phyloP scores from a whole-genome alignment of 2,797 vertebrate genomes.

The Halcyon leucocephala region DNA sequence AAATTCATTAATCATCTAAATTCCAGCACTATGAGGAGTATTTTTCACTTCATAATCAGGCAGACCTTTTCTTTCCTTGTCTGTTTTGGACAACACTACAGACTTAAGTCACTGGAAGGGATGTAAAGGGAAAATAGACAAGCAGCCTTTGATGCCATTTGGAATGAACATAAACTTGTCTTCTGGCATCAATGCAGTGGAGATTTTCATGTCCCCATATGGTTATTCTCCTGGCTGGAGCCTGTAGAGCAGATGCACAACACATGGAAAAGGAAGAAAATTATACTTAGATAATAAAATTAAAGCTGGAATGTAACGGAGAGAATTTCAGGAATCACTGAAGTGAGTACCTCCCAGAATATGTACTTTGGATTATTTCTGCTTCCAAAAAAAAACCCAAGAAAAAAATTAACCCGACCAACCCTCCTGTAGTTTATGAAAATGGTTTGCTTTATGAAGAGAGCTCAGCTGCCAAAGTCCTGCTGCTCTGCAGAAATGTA shows the following conservation, averaged over 20 bases:
- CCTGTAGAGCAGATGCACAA: constrained; percentile 58
- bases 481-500: constrained; percentile 37
- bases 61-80: neutral
- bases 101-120: neutral
- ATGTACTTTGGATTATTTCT: neutral
- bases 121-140: constrained; percentile 39
- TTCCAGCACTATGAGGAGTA: neutral
- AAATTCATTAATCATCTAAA: neutral
- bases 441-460: constrained; percentile 41
- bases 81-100: constrained; percentile 12
- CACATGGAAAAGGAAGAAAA: constrained; percentile 61
- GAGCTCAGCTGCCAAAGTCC: constrained; percentile 33
- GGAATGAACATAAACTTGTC: constrained; percentile 62
- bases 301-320: constrained; percentile 34
- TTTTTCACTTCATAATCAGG: constrained; percentile 4
- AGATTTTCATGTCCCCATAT: constrained; percentile 70
- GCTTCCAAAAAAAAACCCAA: neutral
- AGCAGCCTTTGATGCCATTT: constrained; percentile 52
- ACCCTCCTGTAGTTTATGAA: constrained; percentile 3
- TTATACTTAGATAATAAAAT: constrained; percentile 18
- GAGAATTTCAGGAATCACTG: constrained; percentile 36
- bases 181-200: constrained; percentile 51
- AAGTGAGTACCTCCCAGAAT: constrained; percentile 8
- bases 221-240: constrained; percentile 61
- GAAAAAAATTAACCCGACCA: neutral